A percentile compares a stretch with the other conserved stretches of the same genome.
These are phyloP conservation scores for Dasyprocta punctata DNA, from an alignment of 2,113 vertebrate genomes.

Conservation along the genomic window DNA sequence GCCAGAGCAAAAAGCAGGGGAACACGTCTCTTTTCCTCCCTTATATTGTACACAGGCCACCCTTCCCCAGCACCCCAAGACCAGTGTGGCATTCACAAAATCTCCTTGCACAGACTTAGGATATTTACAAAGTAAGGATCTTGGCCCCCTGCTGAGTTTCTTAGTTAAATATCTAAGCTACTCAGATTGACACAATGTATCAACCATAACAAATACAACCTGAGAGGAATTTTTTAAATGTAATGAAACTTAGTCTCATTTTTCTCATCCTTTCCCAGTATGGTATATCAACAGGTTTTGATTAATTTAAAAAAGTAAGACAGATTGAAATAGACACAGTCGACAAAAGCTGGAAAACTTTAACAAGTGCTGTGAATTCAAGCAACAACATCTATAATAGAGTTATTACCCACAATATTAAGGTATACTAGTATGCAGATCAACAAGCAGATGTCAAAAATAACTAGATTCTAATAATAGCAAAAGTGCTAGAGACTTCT, in stretches of 20 bases:
- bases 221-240: constrained; percentile 24
- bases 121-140: too few relatives aligned
- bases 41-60: too few relatives aligned
- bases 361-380: not conserved
- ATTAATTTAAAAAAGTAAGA: not conserved
- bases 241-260: not conserved
- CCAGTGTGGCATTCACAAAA: too few relatives aligned
- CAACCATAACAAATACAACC: not conserved
- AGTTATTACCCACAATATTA: not conserved
- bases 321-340: not conserved
- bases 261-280: constrained; percentile 33
- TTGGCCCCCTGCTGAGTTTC: too few relatives aligned
- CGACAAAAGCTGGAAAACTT: not conserved
- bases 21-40: too few relatives aligned
- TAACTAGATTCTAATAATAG: not conserved
- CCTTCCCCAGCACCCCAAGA: too few relatives aligned
- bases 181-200: too few relatives aligned
- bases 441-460: not conserved
- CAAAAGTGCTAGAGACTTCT: not conserved
- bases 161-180: too few relatives aligned
- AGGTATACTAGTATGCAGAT: not conserved
- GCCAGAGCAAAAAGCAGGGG: too few relatives aligned
- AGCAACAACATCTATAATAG: not conserved
- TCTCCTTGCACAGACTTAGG: too few relatives aligned
- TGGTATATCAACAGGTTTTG: not conserved